Evolutionary conservation across 1,140 invertebrate genomes (phyloP).

Genomic region (Onthophagus taurus): DNA sequence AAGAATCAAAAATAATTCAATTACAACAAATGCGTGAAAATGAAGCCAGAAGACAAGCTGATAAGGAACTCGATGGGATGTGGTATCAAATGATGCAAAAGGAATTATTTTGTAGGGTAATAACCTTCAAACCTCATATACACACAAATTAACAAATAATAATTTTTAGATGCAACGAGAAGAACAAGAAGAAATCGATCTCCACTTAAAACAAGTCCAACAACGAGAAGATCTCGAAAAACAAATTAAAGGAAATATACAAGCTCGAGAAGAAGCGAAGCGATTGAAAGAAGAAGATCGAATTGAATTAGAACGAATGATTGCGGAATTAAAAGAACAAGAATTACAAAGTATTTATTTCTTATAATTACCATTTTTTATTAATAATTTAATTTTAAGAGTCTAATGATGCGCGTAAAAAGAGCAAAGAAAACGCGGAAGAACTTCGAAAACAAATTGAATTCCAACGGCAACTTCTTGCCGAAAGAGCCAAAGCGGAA

Average conservation of each 20-base stretch:
- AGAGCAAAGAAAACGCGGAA: slow-evolving; percentile 20
- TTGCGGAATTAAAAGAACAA: slow-evolving; percentile 27
- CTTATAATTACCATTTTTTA: neutral
- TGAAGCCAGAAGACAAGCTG: slow-evolving; percentile 27
- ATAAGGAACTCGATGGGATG: slow-evolving; percentile 31
- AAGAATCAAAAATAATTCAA: slow-evolving; percentile 31
- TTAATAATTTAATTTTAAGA: slow-evolving; percentile 12
- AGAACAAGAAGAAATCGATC: slow-evolving; percentile 26
- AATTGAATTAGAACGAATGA: slow-evolving; percentile 25
- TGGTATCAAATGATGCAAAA: slow-evolving; percentile 30
- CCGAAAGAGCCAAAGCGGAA: slow-evolving; percentile 27
- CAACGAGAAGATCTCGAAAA: slow-evolving; percentile 25
- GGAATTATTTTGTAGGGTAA: slow-evolving; percentile 26
- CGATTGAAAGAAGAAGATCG: slow-evolving; percentile 25
- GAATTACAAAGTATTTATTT: slow-evolving; percentile 11
- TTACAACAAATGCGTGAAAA: slow-evolving; percentile 36
- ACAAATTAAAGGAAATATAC: slow-evolving; percentile 30
- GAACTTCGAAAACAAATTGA: slow-evolving; percentile 29
- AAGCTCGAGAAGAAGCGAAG: slow-evolving; percentile 8
- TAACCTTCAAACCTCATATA: neutral
- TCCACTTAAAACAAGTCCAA: slow-evolving; percentile 20
- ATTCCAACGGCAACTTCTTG: slow-evolving; percentile 22
- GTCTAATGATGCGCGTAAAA: slow-evolving; percentile 19
- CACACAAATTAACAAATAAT: neutral
- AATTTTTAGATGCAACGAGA: slow-evolving; percentile 27